phyloP scores from a whole-genome alignment of 1,140 invertebrate genomes.

The Drosophila aff. region DNA sequence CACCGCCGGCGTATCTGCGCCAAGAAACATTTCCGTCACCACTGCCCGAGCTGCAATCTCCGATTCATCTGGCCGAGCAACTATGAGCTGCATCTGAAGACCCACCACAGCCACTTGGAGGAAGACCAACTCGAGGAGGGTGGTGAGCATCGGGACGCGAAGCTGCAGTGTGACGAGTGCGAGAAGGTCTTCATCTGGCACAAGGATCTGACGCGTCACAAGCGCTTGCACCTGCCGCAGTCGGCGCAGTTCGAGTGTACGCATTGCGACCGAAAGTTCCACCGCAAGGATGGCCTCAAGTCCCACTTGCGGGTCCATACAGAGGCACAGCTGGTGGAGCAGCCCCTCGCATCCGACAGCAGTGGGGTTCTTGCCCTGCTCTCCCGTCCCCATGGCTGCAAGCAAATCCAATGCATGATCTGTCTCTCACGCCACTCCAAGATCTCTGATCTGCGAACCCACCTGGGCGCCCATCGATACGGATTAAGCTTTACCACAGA shows the following conservation, averaged over 20 bases:
- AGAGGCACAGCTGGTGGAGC: constrained; percentile 10
- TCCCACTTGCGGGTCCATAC: constrained; percentile 69
- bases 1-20: constrained; percentile 57
- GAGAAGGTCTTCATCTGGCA: constrained; percentile 86
- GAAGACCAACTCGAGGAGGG: neutral
- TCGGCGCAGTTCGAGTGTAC: constrained; percentile 85
- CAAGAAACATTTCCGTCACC: constrained; percentile 48
- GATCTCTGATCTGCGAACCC: constrained; percentile 66
- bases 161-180: constrained; percentile 85
- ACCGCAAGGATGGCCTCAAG: constrained; percentile 85
- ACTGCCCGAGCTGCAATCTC: constrained; percentile 52
- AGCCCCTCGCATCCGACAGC: neutral
- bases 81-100: constrained; percentile 48
- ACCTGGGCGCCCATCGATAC: constrained; percentile 58
- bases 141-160: constrained; percentile 31
- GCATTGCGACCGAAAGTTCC: constrained; percentile 86
- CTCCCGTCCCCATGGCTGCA: constrained; percentile 68
- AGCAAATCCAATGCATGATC: constrained; percentile 79
- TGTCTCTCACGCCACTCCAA: constrained; percentile 69
- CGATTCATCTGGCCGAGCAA: constrained; percentile 70
- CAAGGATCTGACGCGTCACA: constrained; percentile 86
- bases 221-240: constrained; percentile 85
- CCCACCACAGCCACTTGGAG: constrained; percentile 27
- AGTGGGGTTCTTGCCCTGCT: constrained; percentile 33
- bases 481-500: constrained; percentile 28